Conservation (phyloP, 2,797 vertebrate species). For the Pseudomugil tenellus region DNA sequence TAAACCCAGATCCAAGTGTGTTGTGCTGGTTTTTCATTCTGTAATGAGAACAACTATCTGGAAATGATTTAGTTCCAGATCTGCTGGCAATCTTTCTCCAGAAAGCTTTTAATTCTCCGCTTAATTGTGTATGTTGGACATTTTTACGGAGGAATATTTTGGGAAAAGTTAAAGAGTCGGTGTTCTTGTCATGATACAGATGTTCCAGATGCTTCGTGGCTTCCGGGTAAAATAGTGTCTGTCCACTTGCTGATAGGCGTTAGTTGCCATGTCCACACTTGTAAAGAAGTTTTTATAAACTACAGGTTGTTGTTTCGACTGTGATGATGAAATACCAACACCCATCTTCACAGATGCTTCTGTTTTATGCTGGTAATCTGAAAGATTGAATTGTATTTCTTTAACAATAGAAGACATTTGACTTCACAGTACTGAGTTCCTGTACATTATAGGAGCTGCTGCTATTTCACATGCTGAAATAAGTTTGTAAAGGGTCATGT, state of each 20-base stretch:
- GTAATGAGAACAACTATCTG: neutral
- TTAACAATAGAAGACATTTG: conserved; percentile 6
- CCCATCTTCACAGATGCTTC: neutral
- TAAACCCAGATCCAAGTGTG: conserved; percentile 1
- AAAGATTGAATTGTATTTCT: too few species aligned
- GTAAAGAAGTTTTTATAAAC: neutral
- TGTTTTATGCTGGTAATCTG: neutral
- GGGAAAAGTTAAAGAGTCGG: neutral
- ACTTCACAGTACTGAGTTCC: conserved; percentile 20
- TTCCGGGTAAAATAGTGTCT: neutral
- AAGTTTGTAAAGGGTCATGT: conserved; percentile 10
- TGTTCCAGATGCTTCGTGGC: neutral
- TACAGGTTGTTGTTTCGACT: neutral
- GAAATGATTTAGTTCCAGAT: conserved; percentile 8
- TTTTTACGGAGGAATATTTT: neutral
- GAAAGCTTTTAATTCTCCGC: neutral
- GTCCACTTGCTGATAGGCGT: neutral
- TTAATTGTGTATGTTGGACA: neutral
- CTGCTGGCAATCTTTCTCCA: neutral
- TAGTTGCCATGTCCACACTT: neutral
- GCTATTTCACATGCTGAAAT: neutral
- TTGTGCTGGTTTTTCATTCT: neutral
- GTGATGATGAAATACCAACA: neutral
- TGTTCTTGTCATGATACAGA: neutral
- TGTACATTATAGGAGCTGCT: neutral